Conservation (phyloP, 2,888 invertebrate genomes). For the Homarus gammarus region DNA sequence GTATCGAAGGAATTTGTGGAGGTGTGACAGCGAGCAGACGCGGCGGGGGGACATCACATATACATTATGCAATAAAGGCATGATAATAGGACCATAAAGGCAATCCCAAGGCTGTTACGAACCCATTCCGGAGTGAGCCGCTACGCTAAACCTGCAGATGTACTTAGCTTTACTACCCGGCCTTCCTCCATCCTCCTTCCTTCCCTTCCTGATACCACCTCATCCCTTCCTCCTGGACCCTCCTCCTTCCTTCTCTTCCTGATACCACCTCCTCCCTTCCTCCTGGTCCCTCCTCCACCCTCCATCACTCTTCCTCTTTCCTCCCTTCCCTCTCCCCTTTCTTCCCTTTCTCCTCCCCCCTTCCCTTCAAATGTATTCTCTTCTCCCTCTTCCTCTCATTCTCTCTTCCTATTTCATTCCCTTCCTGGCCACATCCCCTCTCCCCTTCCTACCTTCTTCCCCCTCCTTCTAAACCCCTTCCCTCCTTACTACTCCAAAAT, state of each 20-base stretch:
- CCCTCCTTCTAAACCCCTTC: background rate
- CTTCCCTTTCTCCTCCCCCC: background rate
- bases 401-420: background rate
- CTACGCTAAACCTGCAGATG: slow-evolving; percentile 28
- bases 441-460: background rate
- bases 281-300: background rate
- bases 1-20: background rate
- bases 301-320: background rate
- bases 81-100: slow-evolving; percentile 42
- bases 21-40: background rate
- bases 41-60: slow-evolving; percentile 31
- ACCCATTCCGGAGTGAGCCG: slow-evolving; percentile 33
- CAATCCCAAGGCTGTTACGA: slow-evolving; percentile 44
- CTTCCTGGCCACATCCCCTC: background rate
- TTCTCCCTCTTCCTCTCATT: background rate
- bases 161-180: slow-evolving; percentile 39
- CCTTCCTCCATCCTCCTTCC: background rate
- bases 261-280: background rate
- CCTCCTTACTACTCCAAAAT: too few relatives aligned
- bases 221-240: background rate
- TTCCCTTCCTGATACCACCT: background rate
- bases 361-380: too few relatives aligned
- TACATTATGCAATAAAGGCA: slow-evolving; percentile 57
- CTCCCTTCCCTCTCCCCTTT: background rate
- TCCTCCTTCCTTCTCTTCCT: too few relatives aligned